phyloP scores from a whole-genome alignment of 2,888 invertebrate genomes.

The Eutolmus rufibarbis region DNA sequence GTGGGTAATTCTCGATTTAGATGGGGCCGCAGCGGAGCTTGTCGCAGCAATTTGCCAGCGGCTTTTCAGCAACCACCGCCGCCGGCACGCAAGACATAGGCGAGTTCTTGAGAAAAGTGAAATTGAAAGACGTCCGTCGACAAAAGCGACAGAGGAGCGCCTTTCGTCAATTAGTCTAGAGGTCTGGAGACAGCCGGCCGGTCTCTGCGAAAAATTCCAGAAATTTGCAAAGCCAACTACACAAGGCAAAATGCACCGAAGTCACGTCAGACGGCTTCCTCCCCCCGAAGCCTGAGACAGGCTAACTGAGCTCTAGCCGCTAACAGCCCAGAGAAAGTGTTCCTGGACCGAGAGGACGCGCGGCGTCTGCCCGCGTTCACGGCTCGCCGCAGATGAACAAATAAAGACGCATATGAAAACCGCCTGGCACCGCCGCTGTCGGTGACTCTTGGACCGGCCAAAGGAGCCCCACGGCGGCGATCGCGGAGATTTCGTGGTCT shows the following conservation, averaged over 20 bases:
- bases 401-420: constrained; percentile 5
- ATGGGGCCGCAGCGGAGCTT: neutral
- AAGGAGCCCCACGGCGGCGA: neutral
- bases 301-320: neutral
- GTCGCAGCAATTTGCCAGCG: constrained; percentile 9
- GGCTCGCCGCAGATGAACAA: neutral
- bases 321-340: neutral
- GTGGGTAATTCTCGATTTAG: constrained; percentile 16
- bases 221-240: neutral
- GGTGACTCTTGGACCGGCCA: neutral
- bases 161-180: neutral
- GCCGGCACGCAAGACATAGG: neutral
- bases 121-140: neutral
- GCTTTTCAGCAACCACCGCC: neutral
- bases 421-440: neutral
- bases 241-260: neutral
- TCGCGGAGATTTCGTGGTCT: neutral
- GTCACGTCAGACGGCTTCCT: neutral
- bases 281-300: neutral
- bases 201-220: neutral
- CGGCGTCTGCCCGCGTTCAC: neutral
- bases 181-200: neutral
- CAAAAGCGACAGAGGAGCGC: neutral
- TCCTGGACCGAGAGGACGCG: neutral
- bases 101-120: neutral